Base-by-base conservation (phyloP, 1,140 invertebrate species). In the Drosophila arawakana region DNA sequence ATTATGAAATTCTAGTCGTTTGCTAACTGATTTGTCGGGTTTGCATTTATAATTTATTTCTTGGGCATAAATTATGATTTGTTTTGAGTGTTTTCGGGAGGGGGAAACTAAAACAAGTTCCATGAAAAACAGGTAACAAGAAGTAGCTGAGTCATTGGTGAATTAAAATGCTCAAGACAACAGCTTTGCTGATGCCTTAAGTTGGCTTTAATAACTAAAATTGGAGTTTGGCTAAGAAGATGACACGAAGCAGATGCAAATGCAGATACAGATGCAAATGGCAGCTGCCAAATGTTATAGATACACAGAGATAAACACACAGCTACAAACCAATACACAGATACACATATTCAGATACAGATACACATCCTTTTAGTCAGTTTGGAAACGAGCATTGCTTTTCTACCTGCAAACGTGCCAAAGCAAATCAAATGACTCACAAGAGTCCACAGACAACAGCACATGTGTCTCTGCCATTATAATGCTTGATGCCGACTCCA, bases 1-100 rank as follows among this genome's bases (percentile, higher is more conserved):
- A 62, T 74, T 81, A 61, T 84, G 81, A 77, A 84, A 78, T 52
- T 54, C 7, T 75, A 85, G 77, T 69, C 54, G 49, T 54, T 69
- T 35, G 60, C 54, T 61, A 46, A 80, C 68, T 75, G 65, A 63
- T 77, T 78, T 67, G 35, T 21, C 41, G 35, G 35, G 35, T 62
- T 44, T 60, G 58, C 35, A 34, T 57, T 62, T 76, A 52, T 50
- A 49, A 70, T 59, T 35, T 61, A 5, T 25, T 46, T 43, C 49
- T 57, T 30, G 25, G 52, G 76, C 52, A 68, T 65, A 83, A 67
- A 72, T 75, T 79, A 76, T 61, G 67, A 54, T 30, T 46, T 25
- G 49, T 66, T 50, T 43, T 39, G 52, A 34, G 52, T 52, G n/a
- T 18, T 25, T 9, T 30, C 4, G 25, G 25, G 25, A 5, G 4